Evolutionary conservation across 2,888 invertebrate genomes (phyloP), one percentile per base, ranked within the genome.

Genomic region (Nycteola revayana): DNA sequence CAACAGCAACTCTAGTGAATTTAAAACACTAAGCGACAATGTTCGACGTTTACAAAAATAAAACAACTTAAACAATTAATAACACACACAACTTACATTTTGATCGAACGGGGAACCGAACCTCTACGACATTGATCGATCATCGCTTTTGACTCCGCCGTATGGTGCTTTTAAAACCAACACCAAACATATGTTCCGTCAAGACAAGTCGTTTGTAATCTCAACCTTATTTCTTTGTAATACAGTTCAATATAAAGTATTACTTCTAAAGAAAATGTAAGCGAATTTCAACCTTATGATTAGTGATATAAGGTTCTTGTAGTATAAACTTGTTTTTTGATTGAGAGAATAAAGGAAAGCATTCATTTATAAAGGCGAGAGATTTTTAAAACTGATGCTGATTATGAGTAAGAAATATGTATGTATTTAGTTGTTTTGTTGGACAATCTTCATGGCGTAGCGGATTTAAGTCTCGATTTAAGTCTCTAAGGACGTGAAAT

Each of bases 101-200:
- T 68, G 68, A 69, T 69, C 66, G 68, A 69, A 59, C 53, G 56
- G 40, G 38, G 52, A 55, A 58, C 59, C 63, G 57, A 66, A 60
- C 49, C 34, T 52, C 21, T 4, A 9, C 25, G 69, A 69, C 68
- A 46, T 55, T 70, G 68, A 69, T 64, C 47, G 67, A 69, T 69
- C 48, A 54, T 49, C 41, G 50, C 54, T 47, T 53, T 54, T 60
- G 56, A 64, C 58, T 52, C 42, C 50, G 51, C 53, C 56, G 53
- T 55, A 43, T 49, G 47, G 39, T 25, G 42, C 33, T 26, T 21
- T 21, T n/a, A n/a, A 21, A 21, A 48, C 56, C 31, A 48, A 37
- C 36, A 42, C 46, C 49, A 49, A 36, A 34, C 36, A 20, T 31
- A 37, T 22, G 25, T 28, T 33, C 4, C 14, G 6, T 1, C 4